Evolutionary conservation across 2,113 vertebrate species (phyloP).

Genomic region (Mesoclemmys tuberculata): DNA sequence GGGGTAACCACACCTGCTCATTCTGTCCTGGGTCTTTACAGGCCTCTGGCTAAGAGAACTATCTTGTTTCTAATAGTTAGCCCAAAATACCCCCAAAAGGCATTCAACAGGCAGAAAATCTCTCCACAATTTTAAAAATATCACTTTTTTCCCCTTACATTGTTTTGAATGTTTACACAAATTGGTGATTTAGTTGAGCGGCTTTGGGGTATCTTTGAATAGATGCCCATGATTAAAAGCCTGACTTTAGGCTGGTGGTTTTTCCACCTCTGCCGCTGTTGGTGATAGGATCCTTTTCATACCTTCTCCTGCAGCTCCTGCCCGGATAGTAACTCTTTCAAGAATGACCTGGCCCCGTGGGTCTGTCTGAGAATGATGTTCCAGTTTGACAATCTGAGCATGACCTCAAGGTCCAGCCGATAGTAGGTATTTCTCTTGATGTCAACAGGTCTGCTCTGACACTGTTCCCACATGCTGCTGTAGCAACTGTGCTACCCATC

Average conservation of each 20-base stretch:
- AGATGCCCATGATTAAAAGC: background rate
- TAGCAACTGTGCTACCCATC: background rate
- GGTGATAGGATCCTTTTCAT: background rate
- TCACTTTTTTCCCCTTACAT: background rate
- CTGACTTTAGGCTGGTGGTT: background rate
- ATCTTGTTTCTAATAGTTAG: background rate
- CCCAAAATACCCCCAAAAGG: background rate
- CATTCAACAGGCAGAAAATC: background rate
- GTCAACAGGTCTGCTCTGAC: background rate
- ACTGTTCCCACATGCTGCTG: background rate
- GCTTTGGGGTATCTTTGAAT: too few relatives aligned
- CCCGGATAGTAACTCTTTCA: background rate
- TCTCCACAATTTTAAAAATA: background rate
- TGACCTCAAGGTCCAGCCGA: background rate
- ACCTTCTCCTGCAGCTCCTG: background rate
- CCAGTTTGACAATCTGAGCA: background rate
- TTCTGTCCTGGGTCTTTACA: background rate
- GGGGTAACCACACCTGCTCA: background rate
- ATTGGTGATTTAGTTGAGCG: background rate
- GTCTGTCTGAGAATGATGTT: background rate
- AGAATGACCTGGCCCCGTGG: background rate
- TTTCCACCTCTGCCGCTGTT: background rate
- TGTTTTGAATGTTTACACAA: background rate
- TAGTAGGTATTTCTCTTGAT: background rate
- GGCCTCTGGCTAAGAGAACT: background rate